phyloP scores from a whole-genome alignment of 2,113 vertebrate species.

The Pachyramphus minor region DNA sequence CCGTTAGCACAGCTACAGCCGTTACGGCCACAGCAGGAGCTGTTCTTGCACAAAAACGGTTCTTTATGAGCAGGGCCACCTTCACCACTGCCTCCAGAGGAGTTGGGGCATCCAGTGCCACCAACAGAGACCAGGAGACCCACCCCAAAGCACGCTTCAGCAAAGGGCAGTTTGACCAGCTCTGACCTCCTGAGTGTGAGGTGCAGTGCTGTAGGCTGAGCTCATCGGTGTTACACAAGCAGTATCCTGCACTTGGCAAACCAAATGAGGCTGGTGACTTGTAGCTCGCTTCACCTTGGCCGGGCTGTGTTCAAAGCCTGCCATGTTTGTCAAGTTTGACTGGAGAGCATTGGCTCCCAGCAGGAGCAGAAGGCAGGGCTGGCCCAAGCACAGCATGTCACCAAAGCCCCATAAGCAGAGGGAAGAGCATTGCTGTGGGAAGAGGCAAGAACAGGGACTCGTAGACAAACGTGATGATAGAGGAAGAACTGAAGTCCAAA shows the following conservation, averaged over 20 bases:
- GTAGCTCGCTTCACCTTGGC: not conserved
- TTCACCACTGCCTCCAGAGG: not conserved
- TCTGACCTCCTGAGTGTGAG: not conserved
- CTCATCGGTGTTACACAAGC: not conserved
- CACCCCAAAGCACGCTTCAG: not conserved
- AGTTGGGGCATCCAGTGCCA: not conserved
- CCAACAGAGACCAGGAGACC: not conserved
- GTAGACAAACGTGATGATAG: rapidly evolving
- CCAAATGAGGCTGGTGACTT: rapidly evolving
- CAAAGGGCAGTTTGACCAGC: not conserved
- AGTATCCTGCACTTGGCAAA: not conserved
- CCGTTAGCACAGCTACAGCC: not conserved
- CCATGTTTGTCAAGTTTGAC: not conserved
- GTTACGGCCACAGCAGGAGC: rapidly evolving
- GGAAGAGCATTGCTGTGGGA: rapidly evolving
- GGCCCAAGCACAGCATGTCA: not conserved
- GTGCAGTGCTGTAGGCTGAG: not conserved
- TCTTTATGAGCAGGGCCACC: not conserved
- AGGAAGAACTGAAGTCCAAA: not conserved
- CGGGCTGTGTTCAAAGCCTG: rapidly evolving
- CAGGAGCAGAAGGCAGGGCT: not conserved
- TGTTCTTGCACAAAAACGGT: rapidly evolving
- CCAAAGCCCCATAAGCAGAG: not conserved
- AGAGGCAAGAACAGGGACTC: not conserved
- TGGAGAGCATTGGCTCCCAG: not conserved